Percentiles rank a stretch among this genome's conserved stretches.
These are phyloP conservation scores for Halocaridina rubra DNA, from an alignment of 2,888 invertebrate species.

Conservation along the genomic window DNA sequence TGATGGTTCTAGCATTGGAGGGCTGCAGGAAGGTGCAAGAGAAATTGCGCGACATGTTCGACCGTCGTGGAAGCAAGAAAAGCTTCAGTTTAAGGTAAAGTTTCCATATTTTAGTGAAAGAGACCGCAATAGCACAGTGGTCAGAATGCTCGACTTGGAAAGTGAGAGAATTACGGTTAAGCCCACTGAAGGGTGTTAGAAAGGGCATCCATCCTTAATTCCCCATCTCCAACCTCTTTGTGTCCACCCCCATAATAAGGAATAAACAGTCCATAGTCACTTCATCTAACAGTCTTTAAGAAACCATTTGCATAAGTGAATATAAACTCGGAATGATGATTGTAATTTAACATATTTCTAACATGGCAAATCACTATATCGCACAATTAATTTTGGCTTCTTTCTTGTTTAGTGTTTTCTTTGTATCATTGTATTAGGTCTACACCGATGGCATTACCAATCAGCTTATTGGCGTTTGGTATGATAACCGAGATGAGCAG, in stretches of 20 bases:
- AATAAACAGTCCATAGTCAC: too few species aligned
- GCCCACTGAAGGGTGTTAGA: too few species aligned
- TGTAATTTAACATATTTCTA: background rate
- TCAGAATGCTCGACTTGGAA: too few species aligned
- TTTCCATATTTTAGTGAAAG: background rate
- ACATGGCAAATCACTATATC: background rate
- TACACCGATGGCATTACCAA: constrained; percentile 63
- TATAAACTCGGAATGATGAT: background rate
- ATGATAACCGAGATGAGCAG: constrained; percentile 51
- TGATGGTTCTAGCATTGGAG: background rate
- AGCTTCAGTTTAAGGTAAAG: constrained; percentile 17
- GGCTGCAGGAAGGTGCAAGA: constrained; percentile 17
- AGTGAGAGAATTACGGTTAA: too few species aligned
- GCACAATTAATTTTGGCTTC: background rate
- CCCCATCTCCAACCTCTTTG: too few species aligned
- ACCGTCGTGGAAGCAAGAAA: constrained; percentile 20
- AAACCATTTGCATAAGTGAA: background rate
- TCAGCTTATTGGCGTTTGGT: constrained; percentile 61
- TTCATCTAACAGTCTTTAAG: background rate
- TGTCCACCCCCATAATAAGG: too few species aligned
- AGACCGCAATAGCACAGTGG: too few species aligned
- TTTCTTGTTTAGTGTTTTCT: background rate
- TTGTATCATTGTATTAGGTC: too few species aligned
- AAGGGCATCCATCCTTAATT: too few species aligned
- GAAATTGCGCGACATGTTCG: background rate